These are phyloP conservation scores for Drosophila mulleri DNA, from an alignment of 2,888 invertebrate species.

Conservation along the genomic window DNA sequence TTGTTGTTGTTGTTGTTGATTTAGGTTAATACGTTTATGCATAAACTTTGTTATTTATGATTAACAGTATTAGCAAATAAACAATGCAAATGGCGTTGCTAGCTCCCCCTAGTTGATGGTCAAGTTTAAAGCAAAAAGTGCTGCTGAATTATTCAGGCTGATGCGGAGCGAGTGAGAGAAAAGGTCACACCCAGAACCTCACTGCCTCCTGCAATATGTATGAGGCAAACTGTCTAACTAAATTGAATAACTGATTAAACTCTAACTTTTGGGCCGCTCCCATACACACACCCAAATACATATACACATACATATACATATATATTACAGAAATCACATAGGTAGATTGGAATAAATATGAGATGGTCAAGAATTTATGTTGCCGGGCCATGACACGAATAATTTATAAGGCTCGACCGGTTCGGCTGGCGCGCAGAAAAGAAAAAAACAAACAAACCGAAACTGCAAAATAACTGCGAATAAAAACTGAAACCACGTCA, in stretches of 20 bases:
- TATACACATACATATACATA: not conserved
- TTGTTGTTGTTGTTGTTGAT: conserved; percentile 58
- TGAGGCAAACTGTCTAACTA: conserved; percentile 74
- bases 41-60: conserved; percentile 77
- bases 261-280: conserved; percentile 39
- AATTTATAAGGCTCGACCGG: conserved; percentile 61
- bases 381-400: conserved; percentile 72
- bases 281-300: not conserved
- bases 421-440: too few relatives aligned
- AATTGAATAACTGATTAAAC: conserved; percentile 78
- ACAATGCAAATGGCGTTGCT: conserved; percentile 30
- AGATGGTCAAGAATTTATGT: conserved; percentile 74
- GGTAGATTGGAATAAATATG: conserved; percentile 66
- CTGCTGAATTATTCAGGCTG: conserved; percentile 69
- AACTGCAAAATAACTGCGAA: conserved; percentile 14
- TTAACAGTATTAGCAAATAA: conserved; percentile 69
- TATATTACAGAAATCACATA: conserved; percentile 40
- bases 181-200: conserved; percentile 62
- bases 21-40: conserved; percentile 76
- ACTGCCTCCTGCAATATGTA: conserved; percentile 65
- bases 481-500: conserved; percentile 65
- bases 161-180: conserved; percentile 37
- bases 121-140: conserved; percentile 53
- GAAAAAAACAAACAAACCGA: not conserved
- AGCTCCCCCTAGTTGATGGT: conserved; percentile 8